Evolutionary conservation across 2,888 invertebrate species (phyloP), one percentile per base, ranked within the genome.

Genomic region (Amiota minor): DNA sequence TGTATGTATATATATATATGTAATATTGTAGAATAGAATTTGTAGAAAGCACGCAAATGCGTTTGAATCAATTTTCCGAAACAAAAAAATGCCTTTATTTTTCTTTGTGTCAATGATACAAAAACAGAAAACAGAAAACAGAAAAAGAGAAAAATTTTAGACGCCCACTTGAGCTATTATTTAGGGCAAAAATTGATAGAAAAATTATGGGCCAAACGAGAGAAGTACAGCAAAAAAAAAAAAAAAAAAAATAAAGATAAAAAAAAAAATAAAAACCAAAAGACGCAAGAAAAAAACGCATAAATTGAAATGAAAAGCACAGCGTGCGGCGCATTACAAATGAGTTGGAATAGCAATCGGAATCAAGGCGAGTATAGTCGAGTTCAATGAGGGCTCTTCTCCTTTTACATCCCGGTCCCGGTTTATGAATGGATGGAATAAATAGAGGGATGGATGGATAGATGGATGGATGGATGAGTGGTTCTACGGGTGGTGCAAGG

Each of bases 61-160:
- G 83, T 83, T 83, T 81, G 79, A 88, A 87, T 87, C 87, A 87
- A 88, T 87, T 87, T 88, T 86, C 79, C 81, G 77, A 85, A 59
- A 59, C 20, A 35, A 35, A n/a, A 12, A 53, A 53, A 53, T n/a
- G 1, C n/a, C n/a, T 4, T 3, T 9, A 12, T 53, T 53, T 10
- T 53, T 53, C 6, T 53, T 53, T 12, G 12, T 12, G 53, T 53
- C 14, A n/a, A 12, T 53, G 12, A 3, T 53, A n/a, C 2, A 53
- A n/a, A 12, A n/a, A n/a, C n/a, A n/a, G n/a, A n/a, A n/a, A n/a
- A n/a, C n/a, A n/a, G n/a, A n/a, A n/a, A n/a, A n/a, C n/a, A n/a
- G n/a, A n/a, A 53, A 53, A n/a, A 12, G 53, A 53, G n/a, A n/a
- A 53, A 53, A 53, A 59, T 20, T 16, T 59, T 59, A 47, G 71